These are phyloP conservation scores for Corynorhinus townsendii DNA, from an alignment of 2,113 vertebrate species.

Conservation along the genomic window DNA sequence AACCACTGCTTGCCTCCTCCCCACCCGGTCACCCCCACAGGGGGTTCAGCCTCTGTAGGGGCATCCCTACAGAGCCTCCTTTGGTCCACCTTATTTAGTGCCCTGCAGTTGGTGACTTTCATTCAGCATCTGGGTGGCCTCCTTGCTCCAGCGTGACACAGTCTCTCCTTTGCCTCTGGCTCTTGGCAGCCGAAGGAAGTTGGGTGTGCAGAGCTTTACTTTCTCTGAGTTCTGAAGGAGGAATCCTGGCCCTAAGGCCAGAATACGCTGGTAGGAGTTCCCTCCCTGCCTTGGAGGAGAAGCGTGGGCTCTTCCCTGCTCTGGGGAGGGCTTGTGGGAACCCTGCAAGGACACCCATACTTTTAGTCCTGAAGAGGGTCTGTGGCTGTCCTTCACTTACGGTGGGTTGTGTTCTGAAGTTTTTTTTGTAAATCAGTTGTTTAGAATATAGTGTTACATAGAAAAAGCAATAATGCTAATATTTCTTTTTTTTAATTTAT, in stretches of 20 bases:
- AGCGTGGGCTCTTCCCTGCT: not conserved
- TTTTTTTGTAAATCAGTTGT: not conserved
- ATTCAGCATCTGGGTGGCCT: not conserved
- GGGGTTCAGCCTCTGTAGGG: not conserved
- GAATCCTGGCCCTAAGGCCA: not conserved
- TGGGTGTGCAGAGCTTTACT: not conserved
- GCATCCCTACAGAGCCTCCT: not conserved
- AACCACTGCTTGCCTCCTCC: not conserved
- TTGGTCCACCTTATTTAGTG: not conserved
- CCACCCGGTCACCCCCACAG: accelerated
- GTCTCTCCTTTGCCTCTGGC: not conserved
- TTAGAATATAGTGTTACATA: not conserved
- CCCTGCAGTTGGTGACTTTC: not conserved
- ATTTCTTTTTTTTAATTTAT: not conserved
- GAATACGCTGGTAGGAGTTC: not conserved
- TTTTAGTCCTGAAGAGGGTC: not conserved
- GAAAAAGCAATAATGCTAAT: not conserved
- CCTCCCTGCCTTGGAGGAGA: not conserved
- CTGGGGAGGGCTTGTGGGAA: not conserved
- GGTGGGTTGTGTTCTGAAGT: not conserved
- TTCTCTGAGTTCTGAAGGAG: not conserved
- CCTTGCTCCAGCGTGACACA: not conserved
- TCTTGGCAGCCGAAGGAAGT: not conserved
- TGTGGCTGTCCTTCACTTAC: not conserved
- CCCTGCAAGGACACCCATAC: not conserved